A percentile compares a stretch with the other conserved stretches of the same genome.
Evolutionary conservation across 1,140 invertebrate species (phyloP).

Genomic region (Euglossa dilemma): DNA sequence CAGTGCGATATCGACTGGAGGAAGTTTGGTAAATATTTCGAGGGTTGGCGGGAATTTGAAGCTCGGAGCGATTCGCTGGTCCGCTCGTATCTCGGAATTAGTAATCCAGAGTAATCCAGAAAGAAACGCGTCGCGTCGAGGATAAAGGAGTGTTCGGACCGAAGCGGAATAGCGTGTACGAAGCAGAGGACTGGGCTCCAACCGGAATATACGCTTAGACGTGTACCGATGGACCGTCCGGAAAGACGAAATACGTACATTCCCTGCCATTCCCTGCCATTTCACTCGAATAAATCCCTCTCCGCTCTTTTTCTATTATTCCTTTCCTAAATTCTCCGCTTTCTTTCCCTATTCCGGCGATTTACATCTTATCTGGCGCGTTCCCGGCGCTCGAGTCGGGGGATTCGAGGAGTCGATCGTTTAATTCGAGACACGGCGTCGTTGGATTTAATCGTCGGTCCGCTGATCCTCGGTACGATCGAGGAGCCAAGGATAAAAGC

Average conservation of each 20-base stretch:
- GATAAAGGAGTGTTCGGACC: background rate
- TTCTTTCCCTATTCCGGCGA: background rate
- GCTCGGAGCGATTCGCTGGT: background rate
- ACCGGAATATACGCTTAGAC: background rate
- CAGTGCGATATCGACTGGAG: too few relatives aligned
- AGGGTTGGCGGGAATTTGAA: too few relatives aligned
- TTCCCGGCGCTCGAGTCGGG: background rate
- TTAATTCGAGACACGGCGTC: too few relatives aligned
- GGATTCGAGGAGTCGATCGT: too few relatives aligned
- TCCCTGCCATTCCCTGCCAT: background rate
- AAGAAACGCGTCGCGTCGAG: background rate
- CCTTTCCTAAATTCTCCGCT: background rate
- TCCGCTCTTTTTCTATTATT: background rate
- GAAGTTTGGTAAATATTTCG: too few relatives aligned
- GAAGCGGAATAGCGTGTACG: background rate
- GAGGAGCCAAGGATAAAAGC: too few relatives aligned
- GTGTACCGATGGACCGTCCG: slow-evolving; percentile 14
- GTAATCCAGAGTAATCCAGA: too few relatives aligned
- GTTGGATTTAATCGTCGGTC: too few relatives aligned
- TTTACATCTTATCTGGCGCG: slow-evolving; percentile 45
- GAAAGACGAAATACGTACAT: slow-evolving; percentile 16
- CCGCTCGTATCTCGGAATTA: background rate
- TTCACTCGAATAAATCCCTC: slow-evolving; percentile 12
- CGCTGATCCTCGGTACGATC: too few relatives aligned
- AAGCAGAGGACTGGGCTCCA: too few relatives aligned